Percentiles rank a stretch among this genome's conserved stretches.
Evolutionary conservation across 2,113 vertebrate species (phyloP).

Genomic region (Apeltes quadracus): DNA sequence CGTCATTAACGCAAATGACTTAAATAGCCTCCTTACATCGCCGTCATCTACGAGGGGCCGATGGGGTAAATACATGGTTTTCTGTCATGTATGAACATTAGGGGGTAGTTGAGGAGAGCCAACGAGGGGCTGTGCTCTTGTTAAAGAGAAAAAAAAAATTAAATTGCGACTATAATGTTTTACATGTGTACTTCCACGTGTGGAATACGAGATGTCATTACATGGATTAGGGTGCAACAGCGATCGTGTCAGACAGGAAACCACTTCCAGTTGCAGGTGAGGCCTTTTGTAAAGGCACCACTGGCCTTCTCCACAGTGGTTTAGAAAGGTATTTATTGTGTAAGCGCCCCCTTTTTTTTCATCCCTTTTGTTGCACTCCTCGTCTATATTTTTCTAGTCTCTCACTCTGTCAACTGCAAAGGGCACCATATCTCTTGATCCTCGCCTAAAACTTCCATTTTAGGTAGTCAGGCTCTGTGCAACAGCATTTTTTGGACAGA

Average conservation of each 20-base stretch:
- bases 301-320: constrained; percentile 40
- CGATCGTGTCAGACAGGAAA: constrained; percentile 74
- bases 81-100: not conserved
- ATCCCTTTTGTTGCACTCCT: constrained; percentile 56
- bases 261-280: constrained; percentile 75
- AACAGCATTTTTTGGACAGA: constrained; percentile 83
- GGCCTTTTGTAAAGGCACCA: constrained; percentile 57
- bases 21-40: not conserved
- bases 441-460: constrained; percentile 92
- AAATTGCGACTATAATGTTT: constrained; percentile 61
- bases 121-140: constrained; percentile 21
- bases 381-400: constrained; percentile 66
- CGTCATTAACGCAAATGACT: constrained; percentile 32
- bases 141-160: not conserved
- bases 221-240: constrained; percentile 73
- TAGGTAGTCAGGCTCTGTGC: constrained; percentile 85
- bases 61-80: constrained; percentile 29
- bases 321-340: constrained; percentile 68
- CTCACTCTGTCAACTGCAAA: constrained; percentile 79
- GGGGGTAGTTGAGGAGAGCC: not conserved
- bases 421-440: constrained; percentile 87
- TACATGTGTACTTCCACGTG: constrained; percentile 76
- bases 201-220: constrained; percentile 74
- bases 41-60: not conserved
- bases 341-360: constrained; percentile 65